These are phyloP conservation scores for Crotalus viridis DNA, from an alignment of 2,113 vertebrate species.

Conservation along the genomic window DNA sequence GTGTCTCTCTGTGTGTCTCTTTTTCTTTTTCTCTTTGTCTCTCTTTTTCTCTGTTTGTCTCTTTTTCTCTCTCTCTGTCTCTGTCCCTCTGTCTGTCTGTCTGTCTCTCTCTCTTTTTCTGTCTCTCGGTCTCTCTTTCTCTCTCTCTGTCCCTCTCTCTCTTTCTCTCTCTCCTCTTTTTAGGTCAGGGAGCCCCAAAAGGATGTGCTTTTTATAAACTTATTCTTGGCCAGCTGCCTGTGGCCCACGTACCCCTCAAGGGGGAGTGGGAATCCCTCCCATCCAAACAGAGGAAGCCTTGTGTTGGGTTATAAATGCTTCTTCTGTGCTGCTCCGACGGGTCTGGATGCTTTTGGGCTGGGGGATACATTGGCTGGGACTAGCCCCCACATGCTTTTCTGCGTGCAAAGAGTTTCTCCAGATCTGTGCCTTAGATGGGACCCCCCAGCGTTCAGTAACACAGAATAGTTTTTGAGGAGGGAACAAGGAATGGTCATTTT, in stretches of 20 bases:
- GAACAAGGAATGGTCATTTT: too few species aligned
- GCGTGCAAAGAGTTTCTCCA: background rate
- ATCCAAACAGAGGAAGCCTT: conserved; percentile 30
- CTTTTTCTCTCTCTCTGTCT: too few species aligned
- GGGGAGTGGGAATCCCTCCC: background rate
- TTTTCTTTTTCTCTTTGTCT: too few species aligned
- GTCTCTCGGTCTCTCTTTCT: too few species aligned
- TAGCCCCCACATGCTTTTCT: background rate
- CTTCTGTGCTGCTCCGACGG: conserved; percentile 23
- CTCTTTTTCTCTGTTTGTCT: too few species aligned
- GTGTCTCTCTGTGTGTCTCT: too few species aligned
- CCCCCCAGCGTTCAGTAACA: background rate
- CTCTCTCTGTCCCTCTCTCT: too few species aligned
- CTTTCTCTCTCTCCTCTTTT: background rate
- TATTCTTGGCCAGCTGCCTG: conserved; percentile 38
- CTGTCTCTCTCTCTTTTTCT: too few species aligned
- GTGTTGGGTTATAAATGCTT: conserved; percentile 25
- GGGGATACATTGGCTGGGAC: background rate
- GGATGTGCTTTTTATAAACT: conserved; percentile 17
- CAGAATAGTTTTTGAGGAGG: background rate
- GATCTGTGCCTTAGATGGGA: background rate
- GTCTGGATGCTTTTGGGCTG: background rate
- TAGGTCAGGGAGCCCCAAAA: background rate
- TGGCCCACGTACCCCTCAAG: background rate
- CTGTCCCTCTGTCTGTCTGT: too few species aligned